Base-by-base conservation (phyloP, 2,113 vertebrate species). In the Sakesphorus luctuosus region DNA sequence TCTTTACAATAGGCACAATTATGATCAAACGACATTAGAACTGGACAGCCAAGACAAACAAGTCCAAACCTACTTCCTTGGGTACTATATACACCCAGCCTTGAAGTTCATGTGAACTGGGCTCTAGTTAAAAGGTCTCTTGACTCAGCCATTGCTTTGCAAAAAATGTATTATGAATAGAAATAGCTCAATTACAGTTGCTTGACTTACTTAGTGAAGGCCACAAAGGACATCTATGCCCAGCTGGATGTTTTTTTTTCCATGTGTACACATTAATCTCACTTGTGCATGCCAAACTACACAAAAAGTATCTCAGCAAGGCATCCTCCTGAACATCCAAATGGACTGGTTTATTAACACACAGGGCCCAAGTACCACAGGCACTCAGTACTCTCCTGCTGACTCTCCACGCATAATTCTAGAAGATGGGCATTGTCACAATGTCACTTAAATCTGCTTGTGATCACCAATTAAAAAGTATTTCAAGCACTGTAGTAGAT, bases 231-330 rank as follows among this genome's bases (percentile, higher is more conserved):
- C 53, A 72, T 16, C 13, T 38, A 7, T 11, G 17, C 18, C 52
- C 49, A 31, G 28, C 0, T 63, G 18, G 6, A 38, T 33, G 4
- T 4, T 36, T 6, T 29, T 29, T 80, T 43, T 73, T 11, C 25
- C 16, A 35, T 0, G 6, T 1, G 6, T 5, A 23, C 18, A 5
- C 2, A 10, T 15, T 33, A 15, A 52, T 17, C 17, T 86, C 15
- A 18, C 7, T 29, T 36, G 18, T 33, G 29, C 8, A 56, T 73
- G 4, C 35, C 29, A 36, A 86, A 50, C 19, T 20, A 69, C 38
- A 59, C 6, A 25, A 38, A 15, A 77, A 65, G 17, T 43, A 8
- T 14, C 11, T 58, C 31, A 43, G 3, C 5, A 15, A 11, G 3
- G 31, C 3, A 31, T 86, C 68, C 67, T 28, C 40, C 18, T 10